Evolutionary conservation across 2,888 invertebrate species (phyloP).

Genomic region (Limnephilus lunatus): DNA sequence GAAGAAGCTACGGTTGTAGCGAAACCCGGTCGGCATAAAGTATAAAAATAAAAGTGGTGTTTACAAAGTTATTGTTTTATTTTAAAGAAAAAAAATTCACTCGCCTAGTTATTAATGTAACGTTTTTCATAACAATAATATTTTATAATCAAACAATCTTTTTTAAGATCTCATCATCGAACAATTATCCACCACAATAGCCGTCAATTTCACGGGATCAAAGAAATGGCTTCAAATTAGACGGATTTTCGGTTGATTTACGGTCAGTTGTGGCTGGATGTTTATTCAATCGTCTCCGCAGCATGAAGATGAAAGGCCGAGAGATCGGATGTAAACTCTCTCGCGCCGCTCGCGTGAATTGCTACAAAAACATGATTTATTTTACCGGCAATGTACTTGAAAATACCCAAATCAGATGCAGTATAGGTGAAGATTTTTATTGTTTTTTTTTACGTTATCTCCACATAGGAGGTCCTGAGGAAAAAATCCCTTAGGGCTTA

Average conservation of each 20-base stretch:
- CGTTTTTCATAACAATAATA: not conserved
- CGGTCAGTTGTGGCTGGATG: not conserved
- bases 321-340: not conserved
- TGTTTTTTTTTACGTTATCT: not conserved
- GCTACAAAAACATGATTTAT: not conserved
- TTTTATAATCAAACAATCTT: not conserved
- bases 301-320: slow-evolving; percentile 6
- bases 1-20: too few species aligned
- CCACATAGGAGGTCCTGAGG: too few species aligned
- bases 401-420: not conserved
- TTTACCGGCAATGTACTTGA: not conserved
- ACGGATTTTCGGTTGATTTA: slow-evolving; percentile 14
- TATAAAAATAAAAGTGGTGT: too few species aligned
- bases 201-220: slow-evolving; percentile 20
- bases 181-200: not conserved
- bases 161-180: not conserved
- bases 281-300: not conserved
- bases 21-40: too few species aligned
- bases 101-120: not conserved
- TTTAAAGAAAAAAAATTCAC: not conserved
- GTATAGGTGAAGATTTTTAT: not conserved
- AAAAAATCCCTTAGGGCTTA: too few species aligned
- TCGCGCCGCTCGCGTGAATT: not conserved
- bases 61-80: too few species aligned
- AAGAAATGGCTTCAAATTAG: slow-evolving; percentile 28